These are phyloP conservation scores for Alaudala cheleensis DNA, from an alignment of 2,113 vertebrate species.

Conservation along the genomic window DNA sequence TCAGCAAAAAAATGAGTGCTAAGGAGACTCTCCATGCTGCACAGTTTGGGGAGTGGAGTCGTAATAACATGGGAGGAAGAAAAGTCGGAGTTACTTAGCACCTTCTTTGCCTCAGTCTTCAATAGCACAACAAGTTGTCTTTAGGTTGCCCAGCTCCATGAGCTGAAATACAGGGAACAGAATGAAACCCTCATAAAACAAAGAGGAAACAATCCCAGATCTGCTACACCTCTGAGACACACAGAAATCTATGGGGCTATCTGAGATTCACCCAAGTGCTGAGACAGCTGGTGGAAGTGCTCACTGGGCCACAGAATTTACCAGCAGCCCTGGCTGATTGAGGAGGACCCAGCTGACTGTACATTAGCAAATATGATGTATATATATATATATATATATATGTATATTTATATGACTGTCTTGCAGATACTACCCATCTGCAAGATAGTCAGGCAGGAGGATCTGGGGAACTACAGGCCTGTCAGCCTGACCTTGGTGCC, in stretches of 20 bases:
- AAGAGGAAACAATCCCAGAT: accelerated
- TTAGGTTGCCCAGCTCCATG: accelerated
- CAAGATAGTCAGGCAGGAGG: background rate
- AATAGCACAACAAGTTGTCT: background rate
- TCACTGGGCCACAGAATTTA: background rate
- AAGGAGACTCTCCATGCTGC: background rate
- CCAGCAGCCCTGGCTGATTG: background rate
- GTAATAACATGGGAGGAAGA: background rate
- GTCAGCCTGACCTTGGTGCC: accelerated
- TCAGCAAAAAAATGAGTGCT: background rate
- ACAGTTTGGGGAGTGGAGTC: accelerated
- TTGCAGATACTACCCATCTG: background rate
- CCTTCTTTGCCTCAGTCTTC: background rate
- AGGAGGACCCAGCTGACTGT: background rate
- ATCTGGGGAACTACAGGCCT: background rate
- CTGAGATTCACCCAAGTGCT: background rate
- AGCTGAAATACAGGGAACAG: background rate
- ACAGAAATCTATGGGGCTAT: background rate
- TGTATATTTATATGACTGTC: no score
- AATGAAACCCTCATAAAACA: background rate
- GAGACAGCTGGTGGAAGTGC: background rate
- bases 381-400: no score
- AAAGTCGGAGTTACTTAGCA: background rate
- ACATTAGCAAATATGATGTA: background rate
- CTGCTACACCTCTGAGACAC: background rate